Evolutionary conservation across 1,140 invertebrate species (phyloP).

Genomic region (Cheumatopsyche charites): DNA sequence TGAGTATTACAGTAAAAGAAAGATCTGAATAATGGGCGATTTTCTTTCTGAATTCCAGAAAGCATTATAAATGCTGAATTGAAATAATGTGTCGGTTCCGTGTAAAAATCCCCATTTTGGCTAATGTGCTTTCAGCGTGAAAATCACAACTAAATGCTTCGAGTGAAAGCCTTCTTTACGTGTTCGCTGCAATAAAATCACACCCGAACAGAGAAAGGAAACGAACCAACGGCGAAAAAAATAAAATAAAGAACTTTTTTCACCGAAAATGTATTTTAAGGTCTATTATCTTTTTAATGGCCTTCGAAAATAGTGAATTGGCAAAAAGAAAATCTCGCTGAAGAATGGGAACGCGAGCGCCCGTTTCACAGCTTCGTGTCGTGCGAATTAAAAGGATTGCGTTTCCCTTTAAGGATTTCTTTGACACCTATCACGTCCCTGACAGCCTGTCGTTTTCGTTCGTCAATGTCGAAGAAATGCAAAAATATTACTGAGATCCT

Average conservation of each 20-base stretch:
- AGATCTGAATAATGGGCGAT: too few species aligned
- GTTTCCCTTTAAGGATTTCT: constrained; percentile 23
- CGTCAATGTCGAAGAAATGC: constrained; percentile 24
- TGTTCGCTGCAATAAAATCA: constrained; percentile 18
- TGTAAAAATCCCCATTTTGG: constrained; percentile 5
- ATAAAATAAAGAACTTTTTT: not conserved
- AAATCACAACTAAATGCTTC: constrained; percentile 9
- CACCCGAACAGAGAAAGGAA: constrained; percentile 4
- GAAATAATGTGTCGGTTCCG: not conserved
- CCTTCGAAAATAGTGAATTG: constrained; percentile 27
- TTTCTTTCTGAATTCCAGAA: not conserved
- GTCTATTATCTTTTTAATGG: constrained; percentile 28
- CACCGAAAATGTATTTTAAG: constrained; percentile 16
- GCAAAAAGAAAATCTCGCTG: constrained; percentile 1
- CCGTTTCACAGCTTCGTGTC: constrained; percentile 10
- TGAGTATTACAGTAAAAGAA: too few species aligned
- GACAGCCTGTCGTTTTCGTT: constrained; percentile 17
- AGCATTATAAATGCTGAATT: not conserved
- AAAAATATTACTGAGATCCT: constrained; percentile 3
- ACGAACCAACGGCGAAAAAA: not conserved
- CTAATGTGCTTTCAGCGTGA: constrained; percentile 20
- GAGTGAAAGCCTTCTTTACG: constrained; percentile 3
- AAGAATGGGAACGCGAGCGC: not conserved
- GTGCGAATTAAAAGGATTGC: constrained; percentile 22
- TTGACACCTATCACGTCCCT: constrained; percentile 23